phyloP scores from a whole-genome alignment of 2,113 vertebrate genomes.

The Neopipo cinnamomea region DNA sequence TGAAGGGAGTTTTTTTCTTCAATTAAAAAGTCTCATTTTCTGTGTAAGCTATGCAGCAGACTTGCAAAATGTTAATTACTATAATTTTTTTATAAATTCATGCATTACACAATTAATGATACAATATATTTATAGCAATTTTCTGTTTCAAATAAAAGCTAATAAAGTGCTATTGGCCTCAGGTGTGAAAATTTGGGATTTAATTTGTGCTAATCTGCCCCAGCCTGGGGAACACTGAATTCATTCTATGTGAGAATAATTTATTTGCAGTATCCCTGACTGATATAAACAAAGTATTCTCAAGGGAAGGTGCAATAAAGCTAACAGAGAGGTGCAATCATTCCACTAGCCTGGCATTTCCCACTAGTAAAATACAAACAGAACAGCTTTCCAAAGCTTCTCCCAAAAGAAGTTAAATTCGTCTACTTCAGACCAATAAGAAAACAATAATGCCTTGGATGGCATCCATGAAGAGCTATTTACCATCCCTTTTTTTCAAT shows the following conservation, averaged over 20 bases:
- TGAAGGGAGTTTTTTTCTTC: conserved; percentile 1
- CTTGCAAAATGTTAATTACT: not conserved
- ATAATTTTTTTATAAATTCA: not conserved
- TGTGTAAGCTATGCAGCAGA: conserved; percentile 12
- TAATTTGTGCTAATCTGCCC: conserved; percentile 42
- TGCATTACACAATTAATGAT: not conserved
- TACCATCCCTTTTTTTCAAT: not conserved
- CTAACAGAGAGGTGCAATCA: conserved; percentile 8
- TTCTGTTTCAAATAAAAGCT: conserved; percentile 10
- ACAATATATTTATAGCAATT: conserved; percentile 30
- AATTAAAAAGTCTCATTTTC: conserved; percentile 37
- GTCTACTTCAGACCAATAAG: not conserved
- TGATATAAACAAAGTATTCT: conserved; percentile 19
- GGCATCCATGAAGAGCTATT: not conserved
- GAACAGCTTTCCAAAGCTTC: not conserved
- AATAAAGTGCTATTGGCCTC: conserved; percentile 21
- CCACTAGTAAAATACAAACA: not conserved
- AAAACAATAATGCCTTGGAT: not conserved
- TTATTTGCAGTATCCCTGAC: not conserved
- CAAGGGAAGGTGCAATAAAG: conserved; percentile 31
- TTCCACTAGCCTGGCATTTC: not conserved
- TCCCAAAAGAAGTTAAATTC: conserved; percentile 4
- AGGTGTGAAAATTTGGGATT: conserved; percentile 41
- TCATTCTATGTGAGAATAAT: not conserved
- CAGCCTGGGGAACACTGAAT: conserved; percentile 11